Percentiles rank a stretch among this genome's conserved stretches.
These are phyloP conservation scores for Creontiades dilutus DNA, from an alignment of 2,888 invertebrate species.

Conservation along the genomic window DNA sequence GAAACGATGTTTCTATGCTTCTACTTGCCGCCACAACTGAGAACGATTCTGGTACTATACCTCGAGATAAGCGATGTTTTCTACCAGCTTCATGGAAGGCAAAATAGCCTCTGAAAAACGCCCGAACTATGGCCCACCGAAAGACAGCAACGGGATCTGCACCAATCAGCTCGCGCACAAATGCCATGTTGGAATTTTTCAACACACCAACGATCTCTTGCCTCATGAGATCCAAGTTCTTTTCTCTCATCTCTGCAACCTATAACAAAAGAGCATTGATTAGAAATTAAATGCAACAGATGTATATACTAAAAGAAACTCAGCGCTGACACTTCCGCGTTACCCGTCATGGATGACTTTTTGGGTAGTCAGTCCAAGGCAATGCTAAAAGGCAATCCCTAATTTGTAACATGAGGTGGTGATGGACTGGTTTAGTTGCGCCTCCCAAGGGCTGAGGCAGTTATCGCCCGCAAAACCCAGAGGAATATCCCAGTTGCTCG, in stretches of 20 bases:
- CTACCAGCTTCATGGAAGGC: slow-evolving; percentile 92
- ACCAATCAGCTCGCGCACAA: slow-evolving; percentile 95
- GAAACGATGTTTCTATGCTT: too few relatives aligned
- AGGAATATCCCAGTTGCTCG: too few relatives aligned
- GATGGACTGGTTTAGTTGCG: too few relatives aligned
- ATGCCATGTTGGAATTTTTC: slow-evolving; percentile 95
- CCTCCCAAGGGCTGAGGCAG: too few relatives aligned
- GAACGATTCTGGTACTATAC: slow-evolving; percentile 76
- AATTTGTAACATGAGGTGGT: too few relatives aligned
- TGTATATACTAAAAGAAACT: too few relatives aligned
- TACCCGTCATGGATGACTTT: too few relatives aligned
- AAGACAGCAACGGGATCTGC: slow-evolving; percentile 95
- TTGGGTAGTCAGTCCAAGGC: too few relatives aligned
- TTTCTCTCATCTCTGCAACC: slow-evolving; percentile 95
- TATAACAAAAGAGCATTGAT: slow-evolving; percentile 76
- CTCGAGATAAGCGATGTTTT: slow-evolving; percentile 83
- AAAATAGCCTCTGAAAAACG: slow-evolving; percentile 94
- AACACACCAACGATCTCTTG: slow-evolving; percentile 95
- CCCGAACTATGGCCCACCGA: slow-evolving; percentile 94
- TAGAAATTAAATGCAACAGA: not conserved
- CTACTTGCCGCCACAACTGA: too few relatives aligned
- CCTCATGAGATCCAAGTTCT: slow-evolving; percentile 96
- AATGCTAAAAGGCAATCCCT: too few relatives aligned
- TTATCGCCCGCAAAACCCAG: too few relatives aligned
- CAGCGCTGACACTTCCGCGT: too few relatives aligned